Conservation (phyloP, 1,140 invertebrate species). For the Pteromalus puparum region DNA sequence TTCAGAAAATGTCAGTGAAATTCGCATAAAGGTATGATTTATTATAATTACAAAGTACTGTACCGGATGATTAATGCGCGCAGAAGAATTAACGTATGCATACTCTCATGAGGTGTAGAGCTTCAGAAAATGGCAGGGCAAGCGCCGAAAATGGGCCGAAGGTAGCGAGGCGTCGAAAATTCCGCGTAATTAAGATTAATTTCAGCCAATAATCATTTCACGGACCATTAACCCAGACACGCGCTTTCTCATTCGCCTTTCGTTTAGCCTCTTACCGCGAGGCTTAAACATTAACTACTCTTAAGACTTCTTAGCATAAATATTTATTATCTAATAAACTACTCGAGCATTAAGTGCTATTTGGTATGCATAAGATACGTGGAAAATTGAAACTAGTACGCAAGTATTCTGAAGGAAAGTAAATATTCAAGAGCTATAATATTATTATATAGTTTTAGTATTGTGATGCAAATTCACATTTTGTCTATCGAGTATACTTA, state of each 20-base stretch:
- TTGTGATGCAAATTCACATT: no score
- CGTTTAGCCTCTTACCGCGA: background rate
- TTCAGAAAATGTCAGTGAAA: background rate
- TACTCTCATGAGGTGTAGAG: conserved; percentile 3
- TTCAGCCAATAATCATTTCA: conserved; percentile 45
- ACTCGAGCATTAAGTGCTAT: background rate
- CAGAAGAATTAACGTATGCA: background rate
- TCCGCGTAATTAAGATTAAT: conserved; percentile 51
- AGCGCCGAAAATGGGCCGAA: conserved; percentile 45
- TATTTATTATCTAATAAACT: background rate
- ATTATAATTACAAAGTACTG: background rate
- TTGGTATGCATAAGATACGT: background rate
- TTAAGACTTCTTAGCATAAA: background rate
- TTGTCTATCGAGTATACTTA: no score
- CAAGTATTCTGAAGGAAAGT: no score
- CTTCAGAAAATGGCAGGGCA: conserved; percentile 49
- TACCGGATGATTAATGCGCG: background rate
- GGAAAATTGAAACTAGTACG: no score
- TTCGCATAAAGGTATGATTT: background rate
- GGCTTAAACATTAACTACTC: background rate
- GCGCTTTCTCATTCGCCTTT: conserved; percentile 15
- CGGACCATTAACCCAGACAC: conserved; percentile 44
- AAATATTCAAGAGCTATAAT: no score
- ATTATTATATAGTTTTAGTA: no score
- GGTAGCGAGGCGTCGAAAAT: conserved; percentile 32